Percentiles rank a stretch among this genome's conserved stretches.
Conservation (phyloP, 1,140 invertebrate species). For the Drosophila sproati region DNA sequence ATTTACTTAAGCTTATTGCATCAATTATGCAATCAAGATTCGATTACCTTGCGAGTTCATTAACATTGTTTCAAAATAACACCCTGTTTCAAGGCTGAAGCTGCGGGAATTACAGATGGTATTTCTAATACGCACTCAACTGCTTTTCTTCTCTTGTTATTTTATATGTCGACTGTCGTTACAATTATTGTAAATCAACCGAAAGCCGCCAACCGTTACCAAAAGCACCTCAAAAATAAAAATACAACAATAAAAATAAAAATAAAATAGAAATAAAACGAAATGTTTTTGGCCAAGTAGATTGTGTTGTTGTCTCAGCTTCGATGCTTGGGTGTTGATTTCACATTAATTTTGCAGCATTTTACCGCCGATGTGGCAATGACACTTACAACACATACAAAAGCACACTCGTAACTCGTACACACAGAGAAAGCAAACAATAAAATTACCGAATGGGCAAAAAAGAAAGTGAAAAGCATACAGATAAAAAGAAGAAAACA, state of each 20-base stretch:
- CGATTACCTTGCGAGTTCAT: no score
- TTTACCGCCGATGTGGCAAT: slow-evolving; percentile 40
- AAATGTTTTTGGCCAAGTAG: slow-evolving; percentile 24
- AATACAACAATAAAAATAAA: not conserved
- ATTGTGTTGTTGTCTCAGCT: slow-evolving; percentile 31
- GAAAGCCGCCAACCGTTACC: slow-evolving; percentile 36
- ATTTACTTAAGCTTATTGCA: no score
- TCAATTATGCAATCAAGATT: no score
- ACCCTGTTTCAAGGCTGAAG: slow-evolving; percentile 8
- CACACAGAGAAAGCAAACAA: not conserved
- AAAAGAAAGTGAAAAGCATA: slow-evolving; percentile 8
- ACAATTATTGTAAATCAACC: slow-evolving; percentile 69
- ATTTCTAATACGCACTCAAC: slow-evolving; percentile 33
- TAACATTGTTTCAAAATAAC: not conserved
- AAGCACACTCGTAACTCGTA: not conserved
- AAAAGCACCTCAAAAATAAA: slow-evolving; percentile 8
- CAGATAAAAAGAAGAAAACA: not conserved
- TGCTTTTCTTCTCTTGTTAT: slow-evolving; percentile 14
- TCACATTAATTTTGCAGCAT: slow-evolving; percentile 66
- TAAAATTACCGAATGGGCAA: not conserved
- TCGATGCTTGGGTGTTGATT: slow-evolving; percentile 47
- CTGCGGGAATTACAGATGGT: slow-evolving; percentile 24
- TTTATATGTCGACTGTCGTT: slow-evolving; percentile 40
- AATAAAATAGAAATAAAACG: slow-evolving; percentile 10
- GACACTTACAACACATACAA: slow-evolving; percentile 38